Base-by-base conservation (phyloP, 1,140 invertebrate species). In the Calephelis nemesis region DNA sequence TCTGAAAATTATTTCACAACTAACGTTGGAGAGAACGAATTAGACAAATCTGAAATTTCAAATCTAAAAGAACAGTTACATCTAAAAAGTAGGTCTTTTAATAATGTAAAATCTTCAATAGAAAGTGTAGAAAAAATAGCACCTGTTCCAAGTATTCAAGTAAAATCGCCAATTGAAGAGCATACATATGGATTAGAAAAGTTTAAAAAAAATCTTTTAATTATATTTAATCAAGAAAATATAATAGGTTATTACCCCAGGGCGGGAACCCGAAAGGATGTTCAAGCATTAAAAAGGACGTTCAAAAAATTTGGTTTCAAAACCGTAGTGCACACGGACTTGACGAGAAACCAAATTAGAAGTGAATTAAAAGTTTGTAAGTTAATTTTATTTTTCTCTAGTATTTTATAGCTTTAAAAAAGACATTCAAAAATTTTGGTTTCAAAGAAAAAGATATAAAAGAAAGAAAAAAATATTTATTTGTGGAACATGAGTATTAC, bases 361-460 rank as follows among this genome's bases (percentile, higher is more conserved):
- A 30, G 5, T 5, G 15, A 58, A 11, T 58, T 58, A 12, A 72
- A 76, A 65, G 63, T 72, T 15, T 83, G 84, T 87, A 80, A 75
- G 87, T 85, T 74, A 62, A 54, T 49, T 42, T 64, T 52, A 58
- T 7, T 50, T 13, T 50, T 50, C 7, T 13, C n/a, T 15, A 50
- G n/a, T 42, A 42, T 42, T 5, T 4, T 42, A 42, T 42, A 42
- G 4, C 8, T 1, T 58, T 58, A 30, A 9, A 11, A 4, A 58
- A 30, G 6, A 58, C 52, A 11, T 58, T 58, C 52, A 10, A 7
- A 9, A 39, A 58, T 5, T 30, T 58, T 4, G 52, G 19, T 12
- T 58, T 58, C 11, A 12, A 58, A 11, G 30, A n/a, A n/a, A n/a
- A n/a, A n/a, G n/a, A n/a, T n/a, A n/a, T n/a, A n/a, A n/a, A n/a